Base-by-base conservation (phyloP, 2,113 vertebrate species). In the Monarcha castaneiventris region DNA sequence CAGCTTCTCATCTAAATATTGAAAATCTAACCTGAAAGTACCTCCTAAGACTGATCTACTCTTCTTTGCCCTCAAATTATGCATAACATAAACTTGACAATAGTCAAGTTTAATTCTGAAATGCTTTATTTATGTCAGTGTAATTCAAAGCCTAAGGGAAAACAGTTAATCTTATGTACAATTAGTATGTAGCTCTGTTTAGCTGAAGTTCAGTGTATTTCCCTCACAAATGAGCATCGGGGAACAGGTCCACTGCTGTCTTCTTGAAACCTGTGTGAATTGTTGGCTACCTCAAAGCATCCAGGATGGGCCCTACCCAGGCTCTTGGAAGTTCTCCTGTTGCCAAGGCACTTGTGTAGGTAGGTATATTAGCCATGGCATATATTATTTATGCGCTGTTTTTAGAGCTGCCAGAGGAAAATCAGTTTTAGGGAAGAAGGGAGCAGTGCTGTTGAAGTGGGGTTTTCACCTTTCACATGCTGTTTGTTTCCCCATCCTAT, bases 271-370 rank as follows among this genome's bases (percentile, higher is more conserved):
- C 23, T 14, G 0, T 43, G 33, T 9, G 18, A 71, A 4, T 41
- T 75, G 29, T 10, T 58, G 8, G 14, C 75, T 43, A 3, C 20
- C 11, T 56, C 39, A 56, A 6, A 56, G 27, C 37, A 7, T 14
- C 16, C 20, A 26, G 59, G 15, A 23, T 3, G 4, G 25, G 17
- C 26, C 21, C 22, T 82, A 8, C 10, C 2, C 0, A 0, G 18
- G 4, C 61, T 6, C 29, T 44, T 59, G 49, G 37, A 88, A 76
- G n/a, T 44, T 68, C 58, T 66, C 19, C 39, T 35, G 20, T 19
- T 86, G 66, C 23, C 67, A 54, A 74, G 56, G 35, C 61, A 12
- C 20, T 56, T 58, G 30, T 69, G 8, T 27, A 86, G n/a, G 37
- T 44, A 6, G 39, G n/a, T 68, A 3, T 46, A 8, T 63, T 46